Base-by-base conservation (phyloP, 2,797 vertebrate genomes). In the Podarcis lilfordi region DNA sequence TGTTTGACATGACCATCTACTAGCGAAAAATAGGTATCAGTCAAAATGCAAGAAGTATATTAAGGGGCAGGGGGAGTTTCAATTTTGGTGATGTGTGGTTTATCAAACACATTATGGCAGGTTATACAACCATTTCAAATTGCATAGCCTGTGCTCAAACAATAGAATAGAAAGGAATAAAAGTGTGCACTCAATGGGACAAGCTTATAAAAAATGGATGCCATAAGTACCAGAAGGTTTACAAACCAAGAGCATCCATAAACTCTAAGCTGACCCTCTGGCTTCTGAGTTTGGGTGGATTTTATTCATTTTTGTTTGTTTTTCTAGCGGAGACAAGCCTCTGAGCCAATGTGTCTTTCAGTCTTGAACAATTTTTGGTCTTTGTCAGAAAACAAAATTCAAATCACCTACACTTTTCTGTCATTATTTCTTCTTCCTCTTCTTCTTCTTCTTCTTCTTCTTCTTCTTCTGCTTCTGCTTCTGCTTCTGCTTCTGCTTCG, bases 261-360 rank as follows among this genome's bases (percentile, higher is more conserved):
- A 83, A 82, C 85, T 79, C 59, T 87, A 79, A 93, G 92, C 85
- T 90, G 84, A 80, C 87, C 95, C 94, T 91, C 87, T 88, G 86
- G 32, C 76, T 87, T 91, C 88, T 92, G 85, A 86, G 89, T 32
- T 82, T 91, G 61, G 84, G 11, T 88, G 84, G n/a, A 88, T 85
- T 90, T 92, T 94, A 95, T 95, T 92, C 90, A 88, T 83, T 93
- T 93, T 86, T 93, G 89, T 93, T 88, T 91, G 55, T 90, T 94
- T 92, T 82, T 91, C 86, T 91, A 81, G 75, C 75, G 84, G 82
- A 75, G 89, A 8, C 82, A 23, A 15, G 68, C 66, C 81, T 95
- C 83, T 86, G 92, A 45, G 80, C 50, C 86, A 37, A 11, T 43
- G 35, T 15, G 88, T 90, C 94, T 95, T 89, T 93, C 93, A 94